Base-by-base conservation (phyloP, 2,888 invertebrate species). In the Chrysomela aeneicollis region DNA sequence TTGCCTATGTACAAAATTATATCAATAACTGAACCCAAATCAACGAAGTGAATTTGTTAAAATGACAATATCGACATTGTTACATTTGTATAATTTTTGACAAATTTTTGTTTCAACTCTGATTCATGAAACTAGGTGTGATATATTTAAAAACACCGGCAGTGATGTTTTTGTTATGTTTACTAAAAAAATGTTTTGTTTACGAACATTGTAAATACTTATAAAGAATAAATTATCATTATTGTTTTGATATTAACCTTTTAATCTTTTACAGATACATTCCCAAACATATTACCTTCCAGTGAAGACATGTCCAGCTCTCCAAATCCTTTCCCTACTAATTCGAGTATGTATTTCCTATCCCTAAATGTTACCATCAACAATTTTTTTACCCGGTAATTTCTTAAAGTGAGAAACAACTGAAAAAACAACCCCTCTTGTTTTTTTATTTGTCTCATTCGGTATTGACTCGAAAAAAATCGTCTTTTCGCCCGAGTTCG, bases 221-320 rank as follows among this genome's bases (percentile, higher is more conserved):
- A 37, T 55, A 50, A 8, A 55, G 22, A 58, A 65, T 58, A 65
- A 65, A 59, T 46, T 50, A 52, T 19, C 19, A 49, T 22, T 59
- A 49, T 58, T 54, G 21, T 55, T 63, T 52, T 59, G 26, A 51
- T 59, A 61, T 53, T 65, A 60, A 53, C 46, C 32, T 37, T 62
- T 54, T 62, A 35, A 61, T 67, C 66, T 70, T 71, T 80, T 81
- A 70, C 76, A 81, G 81, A 77, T 81, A 81, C 63, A 76, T 79
- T 59, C 81, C 81, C 59, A 77, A 72, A 76, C 73, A 76, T 67
- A 77, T 80, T 60, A 76, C 78, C 59, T 79, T 78, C 72, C 71
- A 74, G 65, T 77, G 68, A 73, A 52, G 59, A 67, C 53, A 54
- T 54, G 22, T 54, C 63, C 46, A 46, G n/a, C 8, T 32, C 22